These are phyloP conservation scores for Pitangus sulphuratus DNA, from an alignment of 2,797 vertebrate species.

Conservation along the genomic window DNA sequence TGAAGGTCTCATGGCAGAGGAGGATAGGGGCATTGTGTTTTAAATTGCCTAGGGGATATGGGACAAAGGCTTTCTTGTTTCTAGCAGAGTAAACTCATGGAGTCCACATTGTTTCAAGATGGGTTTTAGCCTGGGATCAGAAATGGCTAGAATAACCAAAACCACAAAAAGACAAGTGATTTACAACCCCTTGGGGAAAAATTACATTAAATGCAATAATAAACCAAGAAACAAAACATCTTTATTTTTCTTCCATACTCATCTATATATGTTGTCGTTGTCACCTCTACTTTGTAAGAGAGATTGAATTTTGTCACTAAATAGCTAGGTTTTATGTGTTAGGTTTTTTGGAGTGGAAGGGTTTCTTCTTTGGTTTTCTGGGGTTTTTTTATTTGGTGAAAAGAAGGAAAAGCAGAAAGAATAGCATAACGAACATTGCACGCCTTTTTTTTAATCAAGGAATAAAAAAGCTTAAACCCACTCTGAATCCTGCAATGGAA, in stretches of 20 bases:
- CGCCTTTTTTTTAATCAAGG: background rate
- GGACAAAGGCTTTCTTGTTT: slow-evolving; percentile 53
- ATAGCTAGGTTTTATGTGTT: background rate
- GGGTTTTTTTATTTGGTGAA: background rate
- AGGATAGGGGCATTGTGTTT: background rate
- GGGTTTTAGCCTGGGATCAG: background rate
- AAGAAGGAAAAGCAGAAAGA: slow-evolving; percentile 21
- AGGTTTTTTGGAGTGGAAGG: fast-evolving
- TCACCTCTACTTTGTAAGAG: background rate
- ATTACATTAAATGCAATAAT: background rate
- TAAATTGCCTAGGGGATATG: background rate
- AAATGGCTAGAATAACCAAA: background rate
- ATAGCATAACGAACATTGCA: background rate
- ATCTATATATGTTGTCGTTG: background rate
- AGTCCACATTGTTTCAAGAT: slow-evolving; percentile 33
- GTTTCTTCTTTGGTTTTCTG: background rate
- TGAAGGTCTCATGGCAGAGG: slow-evolving; percentile 40
- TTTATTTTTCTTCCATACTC: slow-evolving; percentile 10
- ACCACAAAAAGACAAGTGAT: slow-evolving; percentile 6
- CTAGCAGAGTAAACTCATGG: slow-evolving; percentile 21
- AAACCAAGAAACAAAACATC: background rate
- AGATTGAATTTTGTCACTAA: background rate
- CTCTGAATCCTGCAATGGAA: slow-evolving; percentile 46
- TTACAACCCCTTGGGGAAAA: background rate
- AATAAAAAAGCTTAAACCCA: slow-evolving; percentile 54